Percentiles rank a stretch among this genome's conserved stretches.
These are phyloP conservation scores for Conus betulinus DNA, from an alignment of 1,140 invertebrate species.

Conservation along the genomic window DNA sequence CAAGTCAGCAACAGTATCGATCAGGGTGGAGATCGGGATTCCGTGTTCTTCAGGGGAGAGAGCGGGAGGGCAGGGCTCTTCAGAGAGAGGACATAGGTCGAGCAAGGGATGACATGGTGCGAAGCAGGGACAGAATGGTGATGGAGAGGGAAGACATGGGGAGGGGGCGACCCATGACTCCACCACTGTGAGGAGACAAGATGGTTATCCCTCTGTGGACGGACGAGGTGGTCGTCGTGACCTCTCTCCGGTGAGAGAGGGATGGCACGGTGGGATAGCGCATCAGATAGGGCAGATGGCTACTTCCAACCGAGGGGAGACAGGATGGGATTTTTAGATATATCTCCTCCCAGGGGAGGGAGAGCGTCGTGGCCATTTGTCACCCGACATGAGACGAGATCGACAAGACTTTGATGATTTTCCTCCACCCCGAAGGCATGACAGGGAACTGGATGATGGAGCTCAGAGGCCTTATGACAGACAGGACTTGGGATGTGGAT, in stretches of 20 bases:
- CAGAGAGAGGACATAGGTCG: neutral
- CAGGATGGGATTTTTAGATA: neutral
- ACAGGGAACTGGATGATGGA: neutral
- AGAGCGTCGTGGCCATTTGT: neutral
- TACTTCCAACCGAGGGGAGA: neutral
- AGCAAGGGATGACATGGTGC: neutral
- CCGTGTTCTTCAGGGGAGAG: neutral
- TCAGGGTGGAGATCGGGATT: neutral
- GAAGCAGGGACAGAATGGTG: neutral
- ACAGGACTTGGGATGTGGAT: neutral
- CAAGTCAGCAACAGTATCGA: neutral
- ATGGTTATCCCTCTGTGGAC: slow-evolving; percentile 8
- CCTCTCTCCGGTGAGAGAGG: neutral
- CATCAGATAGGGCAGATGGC: neutral
- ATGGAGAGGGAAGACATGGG: neutral
- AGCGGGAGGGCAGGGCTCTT: neutral
- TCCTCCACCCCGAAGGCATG: neutral
- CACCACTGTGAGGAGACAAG: neutral
- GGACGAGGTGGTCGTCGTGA: slow-evolving; percentile 11
- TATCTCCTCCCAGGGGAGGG: slow-evolving; percentile 8
- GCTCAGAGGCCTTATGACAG: neutral
- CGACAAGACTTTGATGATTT: neutral
- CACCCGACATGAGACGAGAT: neutral
- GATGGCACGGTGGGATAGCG: neutral
- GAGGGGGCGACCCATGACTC: neutral